Evolutionary conservation across 2,797 vertebrate genomes (phyloP).

Genomic region (Botia almorhae): DNA sequence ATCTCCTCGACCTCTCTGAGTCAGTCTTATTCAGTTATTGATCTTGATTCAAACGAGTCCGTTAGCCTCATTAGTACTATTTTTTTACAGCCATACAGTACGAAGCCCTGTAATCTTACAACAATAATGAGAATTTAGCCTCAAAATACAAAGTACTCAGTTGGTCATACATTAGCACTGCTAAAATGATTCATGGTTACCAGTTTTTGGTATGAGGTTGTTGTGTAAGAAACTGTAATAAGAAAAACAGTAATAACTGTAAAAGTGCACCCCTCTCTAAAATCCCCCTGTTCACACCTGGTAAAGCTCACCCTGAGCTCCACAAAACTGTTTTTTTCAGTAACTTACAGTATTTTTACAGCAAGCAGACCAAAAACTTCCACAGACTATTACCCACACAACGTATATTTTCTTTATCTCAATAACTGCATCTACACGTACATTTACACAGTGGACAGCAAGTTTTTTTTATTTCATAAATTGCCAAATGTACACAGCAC

Average conservation of each 20-base stretch:
- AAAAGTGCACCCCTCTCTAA: not conserved
- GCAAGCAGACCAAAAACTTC: not conserved
- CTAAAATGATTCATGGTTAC: not conserved
- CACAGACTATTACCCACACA: not conserved
- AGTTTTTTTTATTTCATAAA: not conserved
- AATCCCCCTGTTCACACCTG: not conserved
- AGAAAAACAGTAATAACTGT: not conserved
- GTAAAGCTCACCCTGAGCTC: not conserved
- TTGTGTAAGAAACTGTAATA: too few species aligned
- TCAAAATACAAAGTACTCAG: too few species aligned
- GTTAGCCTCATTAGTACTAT: too few species aligned
- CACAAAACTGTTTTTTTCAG: not conserved
- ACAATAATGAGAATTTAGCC: too few species aligned
- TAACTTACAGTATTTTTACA: not conserved
- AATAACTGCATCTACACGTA: not conserved
- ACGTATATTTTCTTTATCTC: not conserved
- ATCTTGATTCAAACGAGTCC: too few species aligned
- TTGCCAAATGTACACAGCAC: conserved; percentile 19
- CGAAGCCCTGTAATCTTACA: too few species aligned
- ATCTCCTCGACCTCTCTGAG: too few species aligned
- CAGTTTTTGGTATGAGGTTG: too few species aligned
- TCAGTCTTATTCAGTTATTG: too few species aligned
- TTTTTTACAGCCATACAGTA: too few species aligned
- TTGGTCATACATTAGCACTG: not conserved
- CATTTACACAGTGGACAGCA: not conserved